Evolutionary conservation across 2,888 invertebrate species (phyloP).

Genomic region (Stratiomys singularior): DNA sequence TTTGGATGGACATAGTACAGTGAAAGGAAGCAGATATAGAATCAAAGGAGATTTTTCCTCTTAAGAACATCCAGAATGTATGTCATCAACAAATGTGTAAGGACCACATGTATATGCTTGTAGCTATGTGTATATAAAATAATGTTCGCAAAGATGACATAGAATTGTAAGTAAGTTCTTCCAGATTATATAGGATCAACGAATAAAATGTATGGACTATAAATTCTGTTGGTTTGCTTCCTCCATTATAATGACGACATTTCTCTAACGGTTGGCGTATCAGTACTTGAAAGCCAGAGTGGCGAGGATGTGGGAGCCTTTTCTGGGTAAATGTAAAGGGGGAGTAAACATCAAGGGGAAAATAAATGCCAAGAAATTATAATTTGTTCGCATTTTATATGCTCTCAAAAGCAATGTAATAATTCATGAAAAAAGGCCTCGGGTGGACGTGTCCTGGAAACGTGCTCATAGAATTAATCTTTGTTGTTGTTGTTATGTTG

Average conservation of each 20-base stretch:
- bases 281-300: not conserved
- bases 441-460: constrained; percentile 2
- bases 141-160: not conserved
- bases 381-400: constrained; percentile 15
- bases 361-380: constrained; percentile 16
- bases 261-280: not conserved
- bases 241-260: not conserved
- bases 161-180: constrained; percentile 15
- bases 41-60: not conserved
- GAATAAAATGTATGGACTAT: constrained; percentile 13
- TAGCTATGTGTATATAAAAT: not conserved
- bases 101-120: not conserved
- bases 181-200: constrained; percentile 12
- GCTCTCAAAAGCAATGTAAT: constrained; percentile 18
- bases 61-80: not conserved
- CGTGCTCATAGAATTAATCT: not conserved
- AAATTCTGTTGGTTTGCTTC: constrained; percentile 11
- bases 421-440: constrained; percentile 6
- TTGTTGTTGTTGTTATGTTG: not conserved
- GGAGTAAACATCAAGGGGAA: not conserved
- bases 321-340: too few species aligned
- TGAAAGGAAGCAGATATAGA: not conserved
- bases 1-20: not conserved
- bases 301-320: not conserved
- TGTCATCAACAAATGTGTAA: not conserved